Base-by-base conservation (phyloP, 2,797 vertebrate genomes). In the Sebastes itinus region DNA sequence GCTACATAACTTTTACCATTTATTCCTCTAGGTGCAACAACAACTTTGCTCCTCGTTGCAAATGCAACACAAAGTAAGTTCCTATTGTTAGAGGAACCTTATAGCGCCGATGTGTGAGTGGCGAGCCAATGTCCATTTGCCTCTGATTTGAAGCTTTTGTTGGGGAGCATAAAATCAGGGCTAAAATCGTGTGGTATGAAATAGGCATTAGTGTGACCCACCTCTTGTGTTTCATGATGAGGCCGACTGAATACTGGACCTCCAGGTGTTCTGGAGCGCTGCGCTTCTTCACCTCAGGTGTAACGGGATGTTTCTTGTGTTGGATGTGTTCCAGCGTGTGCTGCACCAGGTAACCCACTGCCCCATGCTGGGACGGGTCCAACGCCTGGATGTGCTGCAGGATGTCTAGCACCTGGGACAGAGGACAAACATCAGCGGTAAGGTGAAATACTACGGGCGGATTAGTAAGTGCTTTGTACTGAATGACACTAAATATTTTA, bases 141-240 rank as follows among this genome's bases (percentile, higher is more conserved):
- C 6, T 46, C 42, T 1, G 42, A 42, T 42, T 16, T 42, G 38
- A 42, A 14, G 13, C 38, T 42, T 42, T 42, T 16, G 38, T 46
- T 1, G 42, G 6, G 38, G 6, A 18, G 42, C 14, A 16, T 1
- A 46, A 7, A 46, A 46, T 46, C 42, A 46, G 42, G 42, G 3
- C 14, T 46, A 46, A 46, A 46, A 42, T 42, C 0, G 38, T 16
- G 46, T 6, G 6, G n/a, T 4, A 46, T 18, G 14, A 49, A 49
- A 49, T 20, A 1, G 42, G 42, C 42, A 0, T 49, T 49, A 49
- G 2, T 2, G 3, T 2, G 54, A 84, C 94, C 81, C 87, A 99
- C 99, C 98, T 96, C 95, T 98, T 99, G 84, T 99, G 99, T 88
- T 98, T 99, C 97, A 99, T 99, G 75, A 99, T 93, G 77, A 99